Base-by-base conservation (phyloP, 2,888 invertebrate species). In the Brenthis ino region DNA sequence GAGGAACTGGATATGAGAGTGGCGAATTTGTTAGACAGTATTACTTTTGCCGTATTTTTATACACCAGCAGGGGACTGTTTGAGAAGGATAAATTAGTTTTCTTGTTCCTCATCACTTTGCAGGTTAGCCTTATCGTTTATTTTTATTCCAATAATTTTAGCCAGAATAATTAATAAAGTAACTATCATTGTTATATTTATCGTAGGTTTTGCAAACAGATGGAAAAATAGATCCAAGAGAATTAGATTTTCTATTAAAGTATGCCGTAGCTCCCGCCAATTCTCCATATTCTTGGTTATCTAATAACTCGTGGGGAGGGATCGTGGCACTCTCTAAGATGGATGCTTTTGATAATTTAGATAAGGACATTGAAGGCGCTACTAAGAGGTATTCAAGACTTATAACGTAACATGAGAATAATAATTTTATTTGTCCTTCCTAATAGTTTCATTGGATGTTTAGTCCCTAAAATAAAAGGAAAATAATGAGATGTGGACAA, bases 41-140 rank as follows among this genome's bases (percentile, higher is more conserved):
- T 99, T 75, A 97, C 98, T 0, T 98, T 95, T 83, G 94, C 95
- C 14, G 97, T 98, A 0, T 98, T 95, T 82, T 94, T 96, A 79
- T 99, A 99, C 85, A 98, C 98, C 0, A 96, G 96, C 58, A 93
- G 98, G 75, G 98, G 98, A 6, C 93, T 99, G 6, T 99, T 99
- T 85, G 98, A 98, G 87, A 95, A 94, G 70, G 98, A 99, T 84
- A 98, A 98, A 84, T 93, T 98, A 11, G 98, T 97, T 70, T 98
- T 98, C 83, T 94, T 97, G 64, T 96, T 97, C 55, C 97, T 98
- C 84, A 95, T 98, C 94, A 95, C 96, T 0, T 93, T 98, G 78
- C 97, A 97, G 93, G 96, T 96, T 54, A 37, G 67, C 28, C 61
- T 24, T 57, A n/a, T 14, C 12, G 13, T 58, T n/a, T 24, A 33